Conservation (phyloP, 1,140 invertebrate species). For the Laodelphax striatellus region DNA sequence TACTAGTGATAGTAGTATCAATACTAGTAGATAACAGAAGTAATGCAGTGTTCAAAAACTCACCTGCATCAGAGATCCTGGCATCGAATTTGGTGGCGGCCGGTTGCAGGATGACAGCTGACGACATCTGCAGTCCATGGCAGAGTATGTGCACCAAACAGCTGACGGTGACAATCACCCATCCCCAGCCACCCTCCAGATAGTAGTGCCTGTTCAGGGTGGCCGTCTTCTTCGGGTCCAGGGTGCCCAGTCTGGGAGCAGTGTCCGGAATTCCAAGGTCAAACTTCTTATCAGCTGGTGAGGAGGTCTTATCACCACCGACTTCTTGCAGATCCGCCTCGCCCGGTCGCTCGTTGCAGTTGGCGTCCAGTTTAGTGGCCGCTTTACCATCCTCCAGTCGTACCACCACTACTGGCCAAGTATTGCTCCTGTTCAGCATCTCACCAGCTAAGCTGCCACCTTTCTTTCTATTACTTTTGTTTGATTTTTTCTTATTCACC, state of each 20-base stretch:
- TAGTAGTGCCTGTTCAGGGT: slow-evolving; percentile 42
- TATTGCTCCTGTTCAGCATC: slow-evolving; percentile 17
- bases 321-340: slow-evolving; percentile 1
- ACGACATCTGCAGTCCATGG: slow-evolving; percentile 34
- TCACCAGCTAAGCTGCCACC: not conserved
- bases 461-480: too few species aligned
- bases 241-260: not conserved
- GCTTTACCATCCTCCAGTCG: slow-evolving; percentile 8
- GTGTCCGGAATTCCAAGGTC: slow-evolving; percentile 3
- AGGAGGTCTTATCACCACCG: not conserved
- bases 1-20: too few species aligned
- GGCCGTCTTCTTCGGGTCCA: slow-evolving; percentile 30
- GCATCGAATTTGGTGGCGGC: slow-evolving; percentile 8
- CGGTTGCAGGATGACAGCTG: slow-evolving; percentile 12
- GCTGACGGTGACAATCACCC: slow-evolving; percentile 41
- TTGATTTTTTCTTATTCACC: too few species aligned
- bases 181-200: slow-evolving; percentile 52
- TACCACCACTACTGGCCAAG: slow-evolving; percentile 21
- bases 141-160: slow-evolving; percentile 37
- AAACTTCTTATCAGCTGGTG: not conserved
- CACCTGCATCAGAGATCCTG: slow-evolving; percentile 15
- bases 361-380: slow-evolving; percentile 5
- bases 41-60: not conserved
- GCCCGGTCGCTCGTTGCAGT: not conserved
- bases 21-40: too few species aligned